Evolutionary conservation across 2,888 invertebrate species (phyloP).

Genomic region (Synanthedon myopaeformis): DNA sequence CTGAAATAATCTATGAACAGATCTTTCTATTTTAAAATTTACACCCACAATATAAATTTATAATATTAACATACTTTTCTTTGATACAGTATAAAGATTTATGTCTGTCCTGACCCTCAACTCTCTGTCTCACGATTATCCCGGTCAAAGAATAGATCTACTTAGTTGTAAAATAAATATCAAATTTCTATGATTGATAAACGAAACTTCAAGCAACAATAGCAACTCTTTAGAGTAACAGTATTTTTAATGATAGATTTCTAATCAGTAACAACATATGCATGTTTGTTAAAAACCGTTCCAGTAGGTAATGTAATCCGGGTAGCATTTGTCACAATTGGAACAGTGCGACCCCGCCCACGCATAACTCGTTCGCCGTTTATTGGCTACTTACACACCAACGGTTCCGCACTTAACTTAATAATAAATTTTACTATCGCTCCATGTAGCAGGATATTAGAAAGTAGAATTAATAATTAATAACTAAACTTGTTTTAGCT

Average conservation of each 20-base stretch:
- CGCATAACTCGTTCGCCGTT: conserved; percentile 33
- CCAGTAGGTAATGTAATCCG: conserved; percentile 14
- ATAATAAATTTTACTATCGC: neutral
- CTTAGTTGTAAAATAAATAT: too few species aligned
- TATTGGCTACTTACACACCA: conserved; percentile 26
- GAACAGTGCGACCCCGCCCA: conserved; percentile 34
- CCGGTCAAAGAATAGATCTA: too few species aligned
- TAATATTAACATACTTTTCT: too few species aligned
- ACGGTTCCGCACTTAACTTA: conserved; percentile 25
- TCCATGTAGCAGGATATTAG: neutral
- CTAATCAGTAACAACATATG: neutral
- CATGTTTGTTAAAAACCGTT: neutral
- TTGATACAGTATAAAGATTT: too few species aligned
- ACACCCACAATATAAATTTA: too few species aligned
- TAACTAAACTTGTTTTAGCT: neutral
- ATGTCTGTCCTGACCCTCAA: neutral
- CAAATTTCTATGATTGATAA: neutral
- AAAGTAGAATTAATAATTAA: neutral
- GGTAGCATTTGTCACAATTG: conserved; percentile 22
- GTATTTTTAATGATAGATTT: neutral
- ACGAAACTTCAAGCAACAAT: neutral
- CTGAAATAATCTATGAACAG: too few species aligned
- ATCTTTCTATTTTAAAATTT: too few species aligned
- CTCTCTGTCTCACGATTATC: neutral
- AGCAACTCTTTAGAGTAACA: neutral